phyloP scores from a whole-genome alignment of 1,140 invertebrate species.

The Homalodisca vitripennis region DNA sequence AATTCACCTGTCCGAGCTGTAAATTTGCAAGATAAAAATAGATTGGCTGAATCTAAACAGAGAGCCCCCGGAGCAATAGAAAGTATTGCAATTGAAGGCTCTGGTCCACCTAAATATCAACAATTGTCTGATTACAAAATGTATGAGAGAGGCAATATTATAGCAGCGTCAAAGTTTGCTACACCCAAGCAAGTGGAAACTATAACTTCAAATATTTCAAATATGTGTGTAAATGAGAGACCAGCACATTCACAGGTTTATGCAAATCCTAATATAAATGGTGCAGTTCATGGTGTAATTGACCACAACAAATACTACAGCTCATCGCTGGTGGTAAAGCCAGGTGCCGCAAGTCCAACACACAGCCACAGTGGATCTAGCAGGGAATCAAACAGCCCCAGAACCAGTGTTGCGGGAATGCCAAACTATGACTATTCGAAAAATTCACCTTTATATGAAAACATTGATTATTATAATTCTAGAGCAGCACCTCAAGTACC shows the following conservation, averaged over 20 bases:
- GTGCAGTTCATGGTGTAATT: slow-evolving; percentile 37
- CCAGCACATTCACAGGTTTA: slow-evolving; percentile 23
- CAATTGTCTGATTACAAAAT: slow-evolving; percentile 56
- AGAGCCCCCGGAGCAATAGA: slow-evolving; percentile 54
- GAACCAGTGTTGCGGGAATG: slow-evolving; percentile 50
- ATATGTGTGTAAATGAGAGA: slow-evolving; percentile 37
- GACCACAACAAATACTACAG: slow-evolving; percentile 42
- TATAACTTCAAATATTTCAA: slow-evolving; percentile 42
- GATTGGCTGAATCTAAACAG: slow-evolving; percentile 43
- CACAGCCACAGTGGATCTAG: slow-evolving; percentile 54
- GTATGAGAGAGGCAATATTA: slow-evolving; percentile 62
- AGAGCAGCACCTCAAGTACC: slow-evolving; percentile 51
- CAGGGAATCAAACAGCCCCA: slow-evolving; percentile 61
- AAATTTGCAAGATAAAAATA: slow-evolving; percentile 35
- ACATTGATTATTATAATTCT: slow-evolving; percentile 71
- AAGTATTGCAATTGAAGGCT: slow-evolving; percentile 52
- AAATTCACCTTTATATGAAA: slow-evolving; percentile 72
- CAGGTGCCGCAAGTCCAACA: slow-evolving; percentile 39
- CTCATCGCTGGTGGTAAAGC: slow-evolving; percentile 38
- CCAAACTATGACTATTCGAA: slow-evolving; percentile 41
- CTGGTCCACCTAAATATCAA: slow-evolving; percentile 34
- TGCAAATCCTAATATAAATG: slow-evolving; percentile 2
- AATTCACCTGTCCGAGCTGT: slow-evolving; percentile 28
- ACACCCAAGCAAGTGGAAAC: slow-evolving; percentile 70
- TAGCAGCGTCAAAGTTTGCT: slow-evolving; percentile 72